These are phyloP conservation scores for Gasterosteus nipponicus DNA, from an alignment of 2,113 vertebrate genomes.

Conservation along the genomic window DNA sequence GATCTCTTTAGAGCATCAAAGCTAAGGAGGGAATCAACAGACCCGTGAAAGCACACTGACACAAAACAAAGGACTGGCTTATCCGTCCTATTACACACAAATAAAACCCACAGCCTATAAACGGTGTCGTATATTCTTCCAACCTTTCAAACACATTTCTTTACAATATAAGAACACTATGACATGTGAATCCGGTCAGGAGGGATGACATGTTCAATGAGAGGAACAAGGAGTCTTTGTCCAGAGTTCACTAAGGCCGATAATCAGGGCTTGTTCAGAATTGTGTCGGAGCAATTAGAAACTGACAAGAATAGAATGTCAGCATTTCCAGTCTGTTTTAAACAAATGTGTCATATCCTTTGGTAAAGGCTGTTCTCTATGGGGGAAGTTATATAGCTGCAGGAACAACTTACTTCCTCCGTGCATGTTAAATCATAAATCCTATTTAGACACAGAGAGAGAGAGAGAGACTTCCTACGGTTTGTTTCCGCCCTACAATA, in stretches of 20 bases:
- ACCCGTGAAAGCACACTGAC: conserved; percentile 14
- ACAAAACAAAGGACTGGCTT: conserved; percentile 36
- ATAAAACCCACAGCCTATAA: conserved; percentile 14
- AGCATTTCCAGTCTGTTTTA: conserved; percentile 51
- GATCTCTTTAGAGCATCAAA: conserved; percentile 52
- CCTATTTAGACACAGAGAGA: conserved; percentile 45
- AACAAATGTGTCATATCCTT: conserved; percentile 37
- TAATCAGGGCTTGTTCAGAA: conserved; percentile 21
- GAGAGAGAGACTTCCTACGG: conserved; percentile 62
- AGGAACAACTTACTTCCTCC: conserved; percentile 71
- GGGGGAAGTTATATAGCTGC: conserved; percentile 67
- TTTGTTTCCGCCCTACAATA: conserved; percentile 60
- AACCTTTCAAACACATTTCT: neutral
- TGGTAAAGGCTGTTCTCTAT: conserved; percentile 44
- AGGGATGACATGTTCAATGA: conserved; percentile 14
- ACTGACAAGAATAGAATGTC: conserved; percentile 26
- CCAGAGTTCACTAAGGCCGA: conserved; percentile 27
- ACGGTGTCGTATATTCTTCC: neutral
- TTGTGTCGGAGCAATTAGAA: conserved; percentile 48
- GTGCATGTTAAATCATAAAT: conserved; percentile 54
- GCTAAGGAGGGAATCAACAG: conserved; percentile 57
- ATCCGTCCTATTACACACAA: conserved; percentile 20
- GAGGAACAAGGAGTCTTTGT: conserved; percentile 65
- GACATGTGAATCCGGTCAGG: conserved; percentile 51
- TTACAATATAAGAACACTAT: neutral